Evolutionary conservation across 2,888 invertebrate species (phyloP), one percentile per base, ranked within the genome.

Genomic region (Meiosimyza decipiens): DNA sequence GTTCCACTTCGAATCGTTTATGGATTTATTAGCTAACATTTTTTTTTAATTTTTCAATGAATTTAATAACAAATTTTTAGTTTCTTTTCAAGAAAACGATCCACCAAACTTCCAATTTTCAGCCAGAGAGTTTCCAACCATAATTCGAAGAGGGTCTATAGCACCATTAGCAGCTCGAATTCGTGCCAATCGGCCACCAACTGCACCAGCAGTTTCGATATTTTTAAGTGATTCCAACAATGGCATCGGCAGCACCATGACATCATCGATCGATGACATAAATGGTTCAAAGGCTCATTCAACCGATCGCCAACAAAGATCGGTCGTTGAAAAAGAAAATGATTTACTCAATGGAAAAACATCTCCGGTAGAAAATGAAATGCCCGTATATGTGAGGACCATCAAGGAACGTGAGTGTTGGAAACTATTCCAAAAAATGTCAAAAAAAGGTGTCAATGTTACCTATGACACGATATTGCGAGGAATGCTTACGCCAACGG

Each of bases 401-500:
- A 85, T 86, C 1, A 90, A 90, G 80, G 91, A 91, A 77, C 89
- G 89, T 67, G 91, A 92, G 83, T 92, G 92, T 80, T 92, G 92
- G 92, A 90, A 90, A 73, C 87, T 92, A 75, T 92, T 90, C 79
- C 89, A 90, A 76, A 90, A 90, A 85, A 92, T 92, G 92, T 89
- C 89, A 51, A 90, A 90, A 72, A 92, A 91, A 80, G 92, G 92
- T 0, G 89, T 92, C 16, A 89, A 89, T 67, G 90, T 92, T 4
- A 91, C 91, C 6, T 92, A 91, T 78, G 92, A 92, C 75, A 92
- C 92, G 0, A 91, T 92, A 59, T 82, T 92, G 65, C 89, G 92
- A 78, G 92, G 92, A 52, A 91, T 92, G 91, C 83, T 92, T 75
- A 92, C 92, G 11, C 92, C 92, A 6, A 92, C 92, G 0, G 92